phyloP scores from a whole-genome alignment of 2,888 invertebrate genomes.

The Eudemis profundana region DNA sequence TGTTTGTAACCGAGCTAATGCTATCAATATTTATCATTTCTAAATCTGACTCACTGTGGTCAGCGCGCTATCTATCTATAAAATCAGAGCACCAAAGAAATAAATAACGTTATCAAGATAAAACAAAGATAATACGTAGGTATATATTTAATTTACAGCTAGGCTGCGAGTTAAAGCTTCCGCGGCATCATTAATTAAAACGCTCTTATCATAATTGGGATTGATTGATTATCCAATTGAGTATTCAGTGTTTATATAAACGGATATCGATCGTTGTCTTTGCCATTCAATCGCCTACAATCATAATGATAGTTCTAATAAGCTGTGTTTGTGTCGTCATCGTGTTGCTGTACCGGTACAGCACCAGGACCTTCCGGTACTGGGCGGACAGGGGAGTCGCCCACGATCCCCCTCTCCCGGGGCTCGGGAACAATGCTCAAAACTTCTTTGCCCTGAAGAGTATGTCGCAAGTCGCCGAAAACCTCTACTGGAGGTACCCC shows the following conservation, averaged over 20 bases:
- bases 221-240: conserved; percentile 11
- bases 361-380: conserved; percentile 35
- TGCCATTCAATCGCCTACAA: conserved; percentile 1
- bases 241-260: conserved; percentile 17
- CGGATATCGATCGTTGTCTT: conserved; percentile 7
- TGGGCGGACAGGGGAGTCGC: conserved; percentile 34
- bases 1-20: too few species aligned
- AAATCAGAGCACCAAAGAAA: too few species aligned
- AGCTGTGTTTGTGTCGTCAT: conserved; percentile 19
- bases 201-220: conserved; percentile 11
- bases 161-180: neutral
- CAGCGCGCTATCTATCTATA: too few species aligned
- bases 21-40: too few species aligned
- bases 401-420: conserved; percentile 36
- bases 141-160: neutral
- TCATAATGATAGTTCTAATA: conserved; percentile 20
- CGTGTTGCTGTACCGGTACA: conserved; percentile 30
- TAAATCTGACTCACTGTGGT: too few species aligned
- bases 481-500: conserved; percentile 31
- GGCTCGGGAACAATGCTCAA: conserved; percentile 30
- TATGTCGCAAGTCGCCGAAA: conserved; percentile 26
- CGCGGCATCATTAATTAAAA: neutral
- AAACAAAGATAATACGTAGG: neutral
- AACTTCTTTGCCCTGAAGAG: conserved; percentile 31
- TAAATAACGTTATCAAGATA: neutral